Evolutionary conservation across 2,888 invertebrate species (phyloP).

Genomic region (Plagiodera versicolora): DNA sequence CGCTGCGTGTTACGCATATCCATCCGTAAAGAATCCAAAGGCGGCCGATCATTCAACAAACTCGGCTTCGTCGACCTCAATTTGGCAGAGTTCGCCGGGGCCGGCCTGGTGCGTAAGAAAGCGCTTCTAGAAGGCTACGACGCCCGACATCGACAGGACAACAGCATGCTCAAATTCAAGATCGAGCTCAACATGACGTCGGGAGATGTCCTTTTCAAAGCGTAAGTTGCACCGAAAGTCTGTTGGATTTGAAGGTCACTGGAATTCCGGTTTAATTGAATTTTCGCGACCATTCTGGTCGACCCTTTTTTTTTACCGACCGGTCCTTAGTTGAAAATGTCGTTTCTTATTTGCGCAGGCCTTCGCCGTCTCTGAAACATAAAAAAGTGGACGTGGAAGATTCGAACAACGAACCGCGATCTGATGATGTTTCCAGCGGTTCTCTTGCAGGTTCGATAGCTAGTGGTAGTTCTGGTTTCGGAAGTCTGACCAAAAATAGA

Average conservation of each 20-base stretch:
- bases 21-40: constrained; percentile 87
- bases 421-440: constrained; percentile 61
- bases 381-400: constrained; percentile 50
- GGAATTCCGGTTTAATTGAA: too few relatives aligned
- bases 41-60: constrained; percentile 89
- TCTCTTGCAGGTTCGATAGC: constrained; percentile 65
- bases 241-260: too few relatives aligned
- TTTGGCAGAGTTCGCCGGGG: constrained; percentile 94
- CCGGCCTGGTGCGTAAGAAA: constrained; percentile 81
- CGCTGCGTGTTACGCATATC: constrained; percentile 92
- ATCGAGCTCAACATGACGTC: constrained; percentile 93
- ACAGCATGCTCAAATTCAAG: constrained; percentile 89
- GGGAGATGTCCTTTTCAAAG: constrained; percentile 97
- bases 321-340: too few relatives aligned
- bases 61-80: constrained; percentile 97
- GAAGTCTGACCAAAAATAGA: constrained; percentile 78
- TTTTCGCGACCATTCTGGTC: too few relatives aligned
- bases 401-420: constrained; percentile 53
- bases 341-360: constrained; percentile 58
- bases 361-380: constrained; percentile 58
- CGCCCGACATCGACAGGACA: constrained; percentile 89
- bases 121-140: constrained; percentile 96
- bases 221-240: constrained; percentile 71
- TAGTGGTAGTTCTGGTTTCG: constrained; percentile 83
- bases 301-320: too few relatives aligned